A percentile compares a stretch with the other conserved stretches of the same genome.
Conservation (phyloP, 2,888 invertebrate species). For the Callosobruchus maculatus region DNA sequence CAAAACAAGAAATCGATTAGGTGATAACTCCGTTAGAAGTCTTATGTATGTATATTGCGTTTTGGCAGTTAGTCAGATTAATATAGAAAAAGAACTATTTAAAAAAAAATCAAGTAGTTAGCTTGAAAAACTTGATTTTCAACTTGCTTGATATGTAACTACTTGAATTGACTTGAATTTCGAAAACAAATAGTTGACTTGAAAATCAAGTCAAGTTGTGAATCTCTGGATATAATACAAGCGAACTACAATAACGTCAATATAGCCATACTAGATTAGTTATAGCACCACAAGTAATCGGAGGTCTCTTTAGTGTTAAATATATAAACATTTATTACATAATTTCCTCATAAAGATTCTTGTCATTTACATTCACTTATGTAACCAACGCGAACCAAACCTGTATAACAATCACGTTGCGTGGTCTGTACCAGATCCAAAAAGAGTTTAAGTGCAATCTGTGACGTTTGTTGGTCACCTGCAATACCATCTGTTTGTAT, state of each 20-base stretch:
- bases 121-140: too few species aligned
- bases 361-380: not conserved
- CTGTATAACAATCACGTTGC: not conserved
- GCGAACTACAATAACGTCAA: not conserved
- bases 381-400: not conserved
- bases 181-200: too few species aligned
- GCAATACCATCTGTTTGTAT: not conserved
- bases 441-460: not conserved
- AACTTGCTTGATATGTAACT: too few species aligned
- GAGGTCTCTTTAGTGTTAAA: not conserved
- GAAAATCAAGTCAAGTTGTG: too few species aligned
- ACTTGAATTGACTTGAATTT: too few species aligned
- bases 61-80: too few species aligned
- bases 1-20: too few species aligned
- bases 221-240: too few species aligned
- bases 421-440: not conserved
- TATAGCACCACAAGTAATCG: not conserved
- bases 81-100: too few species aligned
- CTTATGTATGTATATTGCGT: too few species aligned
- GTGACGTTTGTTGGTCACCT: not conserved
- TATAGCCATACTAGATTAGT: not conserved
- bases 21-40: too few species aligned
- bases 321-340: not conserved
- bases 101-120: too few species aligned
- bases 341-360: not conserved